phyloP scores from a whole-genome alignment of 1,140 invertebrate species.

The Drosophila suzukii region DNA sequence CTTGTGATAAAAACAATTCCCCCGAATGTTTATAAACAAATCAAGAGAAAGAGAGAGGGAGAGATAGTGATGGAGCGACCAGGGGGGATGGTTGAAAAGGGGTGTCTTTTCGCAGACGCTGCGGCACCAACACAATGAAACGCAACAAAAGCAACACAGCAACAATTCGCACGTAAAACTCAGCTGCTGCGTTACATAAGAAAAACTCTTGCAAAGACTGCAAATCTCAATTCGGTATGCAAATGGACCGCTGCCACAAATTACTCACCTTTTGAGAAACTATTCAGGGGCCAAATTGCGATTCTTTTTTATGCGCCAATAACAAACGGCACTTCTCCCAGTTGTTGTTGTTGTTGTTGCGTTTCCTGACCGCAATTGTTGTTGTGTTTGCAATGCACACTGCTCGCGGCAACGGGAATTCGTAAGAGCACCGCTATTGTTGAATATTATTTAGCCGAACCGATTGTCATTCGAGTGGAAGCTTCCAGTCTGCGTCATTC shows the following conservation, averaged over 20 bases:
- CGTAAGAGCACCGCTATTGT: conserved; percentile 11
- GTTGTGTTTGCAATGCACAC: conserved; percentile 4
- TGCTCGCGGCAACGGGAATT: conserved; percentile 2
- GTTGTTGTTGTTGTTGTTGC: background rate
- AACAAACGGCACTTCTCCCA: background rate
- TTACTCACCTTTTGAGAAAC: conserved; percentile 47
- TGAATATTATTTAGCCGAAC: conserved; percentile 2
- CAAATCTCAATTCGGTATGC: conserved; percentile 10
- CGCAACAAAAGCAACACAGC: conserved; percentile 9
- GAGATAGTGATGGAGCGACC: too few species aligned
- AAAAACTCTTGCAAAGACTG: conserved; percentile 6
- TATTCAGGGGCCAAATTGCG: conserved; percentile 39
- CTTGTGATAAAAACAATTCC: conserved; percentile 27
- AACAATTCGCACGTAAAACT: conserved; percentile 56
- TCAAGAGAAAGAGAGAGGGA: background rate
- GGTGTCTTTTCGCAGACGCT: conserved; percentile 13
- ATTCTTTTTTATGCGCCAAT: conserved; percentile 9
- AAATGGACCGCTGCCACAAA: conserved; percentile 12
- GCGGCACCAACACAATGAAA: conserved; percentile 14
- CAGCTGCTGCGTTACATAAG: conserved; percentile 46
- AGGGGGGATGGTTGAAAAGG: conserved; percentile 8
- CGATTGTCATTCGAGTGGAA: conserved; percentile 13
- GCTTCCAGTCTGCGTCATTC: conserved; percentile 41
- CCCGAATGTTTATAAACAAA: conserved; percentile 43
- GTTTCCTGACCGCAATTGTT: background rate